A percentile compares a stretch with the other conserved stretches of the same genome.
Evolutionary conservation across 2,113 vertebrate genomes (phyloP).

Genomic region (Accipiter virgatus): DNA sequence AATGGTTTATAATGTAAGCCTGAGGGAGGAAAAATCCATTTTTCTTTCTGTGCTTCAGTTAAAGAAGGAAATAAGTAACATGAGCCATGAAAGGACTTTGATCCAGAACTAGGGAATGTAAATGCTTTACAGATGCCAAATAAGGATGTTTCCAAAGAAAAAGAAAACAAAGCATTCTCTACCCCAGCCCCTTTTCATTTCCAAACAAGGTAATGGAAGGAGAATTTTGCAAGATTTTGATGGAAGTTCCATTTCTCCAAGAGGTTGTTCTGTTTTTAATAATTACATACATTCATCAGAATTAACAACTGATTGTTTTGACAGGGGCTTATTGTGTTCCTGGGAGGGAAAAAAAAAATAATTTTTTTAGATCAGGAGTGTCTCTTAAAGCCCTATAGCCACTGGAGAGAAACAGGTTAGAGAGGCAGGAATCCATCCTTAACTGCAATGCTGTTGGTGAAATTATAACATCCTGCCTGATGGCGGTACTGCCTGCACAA

Average conservation of each 20-base stretch:
- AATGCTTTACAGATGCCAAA: constrained; percentile 72
- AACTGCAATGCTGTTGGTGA: background rate
- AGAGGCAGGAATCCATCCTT: background rate
- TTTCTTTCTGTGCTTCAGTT: constrained; percentile 32
- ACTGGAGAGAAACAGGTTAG: background rate
- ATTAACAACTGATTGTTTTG: background rate
- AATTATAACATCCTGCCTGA: background rate
- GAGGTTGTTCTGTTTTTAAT: constrained; percentile 17
- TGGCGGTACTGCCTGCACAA: background rate
- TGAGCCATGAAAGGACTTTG: constrained; percentile 61
- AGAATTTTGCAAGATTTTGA: background rate
- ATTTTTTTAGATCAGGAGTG: background rate
- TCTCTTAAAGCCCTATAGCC: background rate
- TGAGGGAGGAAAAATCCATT: constrained; percentile 10
- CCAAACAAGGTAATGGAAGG: constrained; percentile 45
- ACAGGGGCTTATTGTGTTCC: background rate
- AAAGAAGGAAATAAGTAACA: constrained; percentile 66
- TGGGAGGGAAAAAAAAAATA: background rate
- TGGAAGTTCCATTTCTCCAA: background rate
- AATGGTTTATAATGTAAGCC: background rate
- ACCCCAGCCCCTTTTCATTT: background rate
- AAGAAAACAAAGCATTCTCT: constrained; percentile 43
- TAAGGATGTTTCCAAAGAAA: constrained; percentile 60
- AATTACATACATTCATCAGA: background rate
- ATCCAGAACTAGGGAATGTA: constrained; percentile 65